Conservation (phyloP, 2,113 vertebrate genomes). For the Cephalopholis sonnerati region DNA sequence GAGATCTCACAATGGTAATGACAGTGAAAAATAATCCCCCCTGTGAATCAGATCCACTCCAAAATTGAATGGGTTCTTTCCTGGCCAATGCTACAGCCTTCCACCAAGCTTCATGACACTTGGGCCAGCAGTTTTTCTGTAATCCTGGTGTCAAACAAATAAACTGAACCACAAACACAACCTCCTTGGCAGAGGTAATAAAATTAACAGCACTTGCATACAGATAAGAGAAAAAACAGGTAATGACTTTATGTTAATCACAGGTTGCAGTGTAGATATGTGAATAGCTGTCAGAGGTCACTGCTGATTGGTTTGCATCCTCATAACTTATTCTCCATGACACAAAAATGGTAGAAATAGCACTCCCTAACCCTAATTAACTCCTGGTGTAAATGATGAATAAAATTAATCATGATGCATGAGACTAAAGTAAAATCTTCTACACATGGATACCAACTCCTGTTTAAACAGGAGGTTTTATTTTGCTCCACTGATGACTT, state of each 20-base stretch:
- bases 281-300: neutral
- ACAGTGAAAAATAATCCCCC: no score
- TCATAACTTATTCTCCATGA: neutral
- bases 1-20: no score
- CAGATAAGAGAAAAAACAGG: neutral
- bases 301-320: conserved; percentile 10
- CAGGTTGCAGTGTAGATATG: neutral
- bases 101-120: no score
- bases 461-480: conserved; percentile 64
- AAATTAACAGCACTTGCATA: neutral
- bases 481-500: conserved; percentile 59
- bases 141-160: no score
- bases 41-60: no score
- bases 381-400: conserved; percentile 26
- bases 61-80: no score
- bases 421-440: conserved; percentile 31
- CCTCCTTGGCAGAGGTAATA: neutral
- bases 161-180: no score
- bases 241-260: neutral
- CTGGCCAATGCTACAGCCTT: no score
- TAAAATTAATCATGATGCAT: conserved; percentile 40
- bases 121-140: no score
- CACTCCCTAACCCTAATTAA: conserved; percentile 36
- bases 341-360: neutral
- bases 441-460: conserved; percentile 16